A percentile compares a stretch with the other conserved stretches of the same genome.
Conservation (phyloP, 2,888 invertebrate genomes). For the Taenaris catops region DNA sequence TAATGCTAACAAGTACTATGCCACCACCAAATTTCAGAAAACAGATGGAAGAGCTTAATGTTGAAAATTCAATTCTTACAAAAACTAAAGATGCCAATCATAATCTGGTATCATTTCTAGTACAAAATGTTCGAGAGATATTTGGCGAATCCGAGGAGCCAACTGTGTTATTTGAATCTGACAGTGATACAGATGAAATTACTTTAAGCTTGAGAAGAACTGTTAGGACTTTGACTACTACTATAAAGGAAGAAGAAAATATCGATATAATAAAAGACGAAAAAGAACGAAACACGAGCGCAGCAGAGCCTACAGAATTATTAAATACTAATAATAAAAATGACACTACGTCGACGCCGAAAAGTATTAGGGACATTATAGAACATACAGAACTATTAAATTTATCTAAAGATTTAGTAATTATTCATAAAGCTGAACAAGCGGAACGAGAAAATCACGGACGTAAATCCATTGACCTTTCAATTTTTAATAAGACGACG, state of each 20-base stretch:
- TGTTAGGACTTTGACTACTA: slow-evolving; percentile 22
- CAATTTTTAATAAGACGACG: slow-evolving; percentile 18
- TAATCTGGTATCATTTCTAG: slow-evolving; percentile 46
- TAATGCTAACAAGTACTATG: slow-evolving; percentile 2
- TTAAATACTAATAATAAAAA: not conserved
- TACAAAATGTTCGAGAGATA: slow-evolving; percentile 50
- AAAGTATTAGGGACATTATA: slow-evolving; percentile 9
- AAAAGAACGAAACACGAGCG: not conserved
- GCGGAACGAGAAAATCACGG: slow-evolving; percentile 15
- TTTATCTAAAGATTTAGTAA: slow-evolving; percentile 30
- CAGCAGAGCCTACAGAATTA: not conserved
- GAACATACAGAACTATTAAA: slow-evolving; percentile 27
- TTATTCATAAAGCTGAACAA: slow-evolving; percentile 27
- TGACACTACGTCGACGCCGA: not conserved
- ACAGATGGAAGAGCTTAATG: slow-evolving; percentile 38
- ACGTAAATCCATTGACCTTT: slow-evolving; percentile 8
- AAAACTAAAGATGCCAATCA: slow-evolving; percentile 30
- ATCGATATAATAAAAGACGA: slow-evolving; percentile 17
- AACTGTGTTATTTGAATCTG: slow-evolving; percentile 18
- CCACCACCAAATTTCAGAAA: slow-evolving; percentile 43
- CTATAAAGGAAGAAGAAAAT: slow-evolving; percentile 28
- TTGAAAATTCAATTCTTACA: slow-evolving; percentile 29
- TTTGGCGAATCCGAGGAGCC: slow-evolving; percentile 36
- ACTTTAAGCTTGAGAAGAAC: slow-evolving; percentile 10
- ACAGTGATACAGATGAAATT: slow-evolving; percentile 17